Evolutionary conservation across 2,113 vertebrate genomes (phyloP).

Genomic region (Diphyllodes magnificus): DNA sequence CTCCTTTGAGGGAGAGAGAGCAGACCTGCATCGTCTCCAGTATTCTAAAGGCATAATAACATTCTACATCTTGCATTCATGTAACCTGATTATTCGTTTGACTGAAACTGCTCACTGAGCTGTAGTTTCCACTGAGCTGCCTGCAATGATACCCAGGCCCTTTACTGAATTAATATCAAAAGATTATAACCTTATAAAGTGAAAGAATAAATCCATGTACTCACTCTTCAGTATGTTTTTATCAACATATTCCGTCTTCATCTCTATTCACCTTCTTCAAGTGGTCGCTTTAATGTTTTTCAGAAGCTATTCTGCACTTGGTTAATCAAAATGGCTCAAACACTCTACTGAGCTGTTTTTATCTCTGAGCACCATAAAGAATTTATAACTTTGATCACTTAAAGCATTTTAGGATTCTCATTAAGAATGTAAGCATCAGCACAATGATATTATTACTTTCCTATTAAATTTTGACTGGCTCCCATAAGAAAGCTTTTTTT

Average conservation of each 20-base stretch:
- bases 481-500: neutral
- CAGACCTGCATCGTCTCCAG: accelerated
- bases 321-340: neutral
- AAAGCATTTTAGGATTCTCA: neutral
- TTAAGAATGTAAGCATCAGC: neutral
- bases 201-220: neutral
- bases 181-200: neutral
- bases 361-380: neutral
- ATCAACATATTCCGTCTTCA: neutral
- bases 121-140: neutral
- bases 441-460: neutral
- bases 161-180: neutral
- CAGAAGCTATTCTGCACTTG: neutral
- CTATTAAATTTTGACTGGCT: neutral
- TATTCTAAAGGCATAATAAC: neutral
- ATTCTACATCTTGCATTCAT: neutral
- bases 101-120: neutral
- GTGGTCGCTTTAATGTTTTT: neutral
- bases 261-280: neutral
- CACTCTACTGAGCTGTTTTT: neutral
- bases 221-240: neutral
- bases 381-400: neutral
- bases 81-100: neutral
- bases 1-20: neutral
- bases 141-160: neutral